Base-by-base conservation (phyloP, 2,888 invertebrate species). In the Cenopis cana region DNA sequence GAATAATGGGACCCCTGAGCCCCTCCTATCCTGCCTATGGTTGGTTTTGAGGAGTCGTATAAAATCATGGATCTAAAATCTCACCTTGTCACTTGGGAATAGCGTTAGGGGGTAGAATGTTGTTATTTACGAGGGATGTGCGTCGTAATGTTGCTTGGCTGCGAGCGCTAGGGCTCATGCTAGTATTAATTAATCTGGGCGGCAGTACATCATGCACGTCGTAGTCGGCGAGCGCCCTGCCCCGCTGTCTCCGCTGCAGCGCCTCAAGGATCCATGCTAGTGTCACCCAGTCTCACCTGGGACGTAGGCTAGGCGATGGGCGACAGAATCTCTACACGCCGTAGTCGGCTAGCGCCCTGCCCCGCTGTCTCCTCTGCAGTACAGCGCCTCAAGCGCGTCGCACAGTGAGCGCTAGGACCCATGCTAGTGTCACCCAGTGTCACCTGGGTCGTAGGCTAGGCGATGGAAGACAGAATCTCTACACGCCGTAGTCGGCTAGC, bases 311-410 rank as follows among this genome's bases (percentile, higher is more conserved):
- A 92, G 4, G 85, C 81, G 73, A 88, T 89, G 0, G 91, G 91
- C 11, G 91, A 90, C n/a, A 91, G 82, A 20, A 59, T 20, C 33
- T 36, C 56, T n/a, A 36, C 56, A 55, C n/a, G 24, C 33, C 55
- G 17, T 56, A 56, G 56, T 56, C 56, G 11, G 56, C 78, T 12
- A 87, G 89, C 0, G 83, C 46, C 29, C 46, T 46, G n/a, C 60
- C 60, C 29, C 60, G 60, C 29, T 60, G 94, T 12, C 94, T 87
- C 11, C 94, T 87, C 76, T 94, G 93, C n/a, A n/a, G n/a, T n/a
- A n/a, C 74, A 94, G 33, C 0, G 33, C 33, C n/a, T n/a, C n/a
- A 4, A n/a, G n/a, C n/a, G n/a, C n/a, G n/a, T n/a, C n/a, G n/a
- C n/a, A n/a, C n/a, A n/a, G n/a, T n/a, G n/a, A n/a, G n/a, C n/a